Base-by-base conservation (phyloP, 1,140 invertebrate species). In the Dolichoris vasculosae region DNA sequence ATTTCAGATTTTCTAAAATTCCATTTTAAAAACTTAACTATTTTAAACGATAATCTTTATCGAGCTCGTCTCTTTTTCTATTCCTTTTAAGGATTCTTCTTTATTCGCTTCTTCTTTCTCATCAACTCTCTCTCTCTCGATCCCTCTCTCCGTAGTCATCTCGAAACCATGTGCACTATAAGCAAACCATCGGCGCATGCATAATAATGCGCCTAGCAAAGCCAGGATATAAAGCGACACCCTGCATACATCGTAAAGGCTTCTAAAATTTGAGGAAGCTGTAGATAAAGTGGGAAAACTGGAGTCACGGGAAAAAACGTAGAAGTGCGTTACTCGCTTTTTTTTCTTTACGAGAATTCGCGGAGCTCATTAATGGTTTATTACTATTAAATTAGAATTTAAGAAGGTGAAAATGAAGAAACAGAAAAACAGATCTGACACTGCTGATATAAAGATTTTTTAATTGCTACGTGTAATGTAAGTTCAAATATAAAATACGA, bases 181-280 rank as follows among this genome's bases (percentile, higher is more conserved):
- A 73, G 40, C 40, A n/a, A 46, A 30, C 30, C 84, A 88, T 87
- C 90, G 89, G 88, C 90, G 91, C 90, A 90, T 90, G 90, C 90
- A 91, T 91, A 92, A 91, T 92, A 85, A 87, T 51, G 79, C 79
- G 81, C 86, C 87, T 88, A 83, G 86, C 87, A 88, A 90, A 91
- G 87, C 87, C 85, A 59, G 48, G 87, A 88, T 84, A 90, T 91
- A 91, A 91, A 92, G 88, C 89, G 88, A 90, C 67, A 69, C 35
- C 64, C 30, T 67, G 9, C 26, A 67, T 67, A 15, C 17, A 35
- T 67, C 30, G 15, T 20, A 69, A 69, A 40, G 30, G 7, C 35
- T 69, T 69, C 15, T 69, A 69, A 38, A 38, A 69, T 69, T 69
- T 69, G 67, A 32, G 35, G 23, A 20, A 69, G 32, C n/a, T 38